Evolutionary conservation across 2,888 invertebrate species (phyloP), one percentile per base, ranked within the genome.

Genomic region (Tinea semifulvella): DNA sequence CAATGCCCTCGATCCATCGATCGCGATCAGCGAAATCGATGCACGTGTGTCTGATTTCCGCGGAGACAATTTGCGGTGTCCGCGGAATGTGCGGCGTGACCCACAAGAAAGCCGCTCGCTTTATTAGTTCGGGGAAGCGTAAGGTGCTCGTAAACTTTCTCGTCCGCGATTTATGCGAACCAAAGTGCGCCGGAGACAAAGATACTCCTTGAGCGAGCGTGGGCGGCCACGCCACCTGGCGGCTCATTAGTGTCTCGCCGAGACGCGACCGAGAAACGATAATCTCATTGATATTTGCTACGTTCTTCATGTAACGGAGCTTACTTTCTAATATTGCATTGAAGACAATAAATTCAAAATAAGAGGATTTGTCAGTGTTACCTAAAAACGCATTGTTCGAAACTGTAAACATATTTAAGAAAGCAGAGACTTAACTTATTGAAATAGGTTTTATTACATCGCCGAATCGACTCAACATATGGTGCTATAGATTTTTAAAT

Each of bases 1-100:
- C 79, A 76, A 77, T 79, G 77, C 71, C 79, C 79, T 75, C 76
- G 72, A 77, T 79, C 77, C 76, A 76, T 75, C 67, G 71, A 60
- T 66, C 63, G 67, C 63, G 65, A 76, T 75, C 68, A 68, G 76
- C 68, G 66, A 76, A 76, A 77, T 74, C 68, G 62, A 59, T 73
- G 70, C 75, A 70, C 70, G 65, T 68, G 70, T 68, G 70, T 65
- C 68, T 63, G 17, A 42, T 18, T 65, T 62, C 20, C 53, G 64
- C 56, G 60, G 59, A 66, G 68, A 69, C 61, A 60, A 67, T 73
- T 72, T 57, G 76, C 68, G 66, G 66, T 35, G 14, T 31, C 17
- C 31, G 13, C 16, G 26, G 59, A 58, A 55, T 57, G 60, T 58
- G 65, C 22, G 20, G 8, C 28, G 43, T 70, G 65, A 74, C 76